Base-by-base conservation (phyloP, 1,140 invertebrate species). In the Cydia fagiglandana region DNA sequence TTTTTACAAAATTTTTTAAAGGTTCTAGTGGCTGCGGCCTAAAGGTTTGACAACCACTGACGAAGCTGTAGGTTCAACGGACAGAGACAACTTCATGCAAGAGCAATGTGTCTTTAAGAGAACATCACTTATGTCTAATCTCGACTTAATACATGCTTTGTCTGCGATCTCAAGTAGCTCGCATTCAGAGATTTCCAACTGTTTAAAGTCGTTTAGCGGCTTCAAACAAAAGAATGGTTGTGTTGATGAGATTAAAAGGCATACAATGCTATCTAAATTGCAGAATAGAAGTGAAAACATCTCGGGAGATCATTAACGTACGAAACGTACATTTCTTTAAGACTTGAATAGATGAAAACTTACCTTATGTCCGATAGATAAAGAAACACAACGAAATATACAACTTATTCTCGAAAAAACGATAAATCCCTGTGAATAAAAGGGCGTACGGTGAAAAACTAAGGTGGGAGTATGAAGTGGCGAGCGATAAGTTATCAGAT, bases 401-500 rank as follows among this genome's bases (percentile, higher is more conserved):
- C 6, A 0, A 61, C 9, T 20, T 61, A 12, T 61, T 61, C 7
- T 7, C 56, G 15, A 24, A 61, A 61, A 61, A 24, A 20, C 17
- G 9, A 24, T 61, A 61, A 70, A 38, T 70, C 66, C 66, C 17
- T 38, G 28, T 10, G 66, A 70, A 24, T 61, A 61, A 61, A 70
- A 13, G 66, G 66, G 66, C 66, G 66, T 34, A 70, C 34, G 28
- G 2, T 17, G 66, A 10, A 38, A n/a, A 45, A 70, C 66, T 70
- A 70, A 70, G 38, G 66, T 70, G 38, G 66, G 66, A 70, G 66
- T 45, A 70, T 38, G 34, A 41, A 45, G 66, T 45, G 66, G 56
- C 76, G 41, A 73, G 47, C 66, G 84, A 87, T 88, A 86, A 77
- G 82, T 70, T 88, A 86, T 88, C 85, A 75, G 80, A 81, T 66